These are phyloP conservation scores for Mimumesa dahlbomi DNA, from an alignment of 2,888 invertebrate species.

Conservation along the genomic window DNA sequence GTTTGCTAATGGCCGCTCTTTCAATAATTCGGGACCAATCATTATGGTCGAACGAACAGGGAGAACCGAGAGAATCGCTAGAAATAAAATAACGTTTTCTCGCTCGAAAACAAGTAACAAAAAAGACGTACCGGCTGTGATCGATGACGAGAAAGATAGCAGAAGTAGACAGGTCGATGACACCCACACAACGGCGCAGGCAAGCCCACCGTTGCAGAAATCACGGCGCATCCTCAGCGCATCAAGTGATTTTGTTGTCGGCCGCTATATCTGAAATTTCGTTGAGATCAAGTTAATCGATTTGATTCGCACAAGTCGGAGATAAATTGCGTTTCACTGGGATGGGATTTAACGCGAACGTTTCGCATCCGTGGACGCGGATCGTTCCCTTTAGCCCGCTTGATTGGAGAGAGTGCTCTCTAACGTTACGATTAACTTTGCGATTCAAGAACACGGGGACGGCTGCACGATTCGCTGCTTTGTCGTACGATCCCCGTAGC, in stretches of 20 bases:
- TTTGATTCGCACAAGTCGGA: too few species aligned
- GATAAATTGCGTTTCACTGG: too few species aligned
- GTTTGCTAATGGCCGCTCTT: conserved; percentile 59
- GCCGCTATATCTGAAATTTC: conserved; percentile 65
- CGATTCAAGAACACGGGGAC: conserved; percentile 16
- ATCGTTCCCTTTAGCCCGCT: too few species aligned
- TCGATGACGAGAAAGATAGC: conserved; percentile 66
- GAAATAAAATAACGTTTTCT: conserved; percentile 22
- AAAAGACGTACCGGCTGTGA: conserved; percentile 51
- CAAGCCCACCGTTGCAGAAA: conserved; percentile 74
- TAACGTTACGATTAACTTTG: conserved; percentile 14
- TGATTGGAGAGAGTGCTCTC: too few species aligned
- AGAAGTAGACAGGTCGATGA: conserved; percentile 71
- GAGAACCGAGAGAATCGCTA: conserved; percentile 4
- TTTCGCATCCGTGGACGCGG: too few species aligned
- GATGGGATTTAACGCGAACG: too few species aligned
- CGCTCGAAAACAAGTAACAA: background rate
- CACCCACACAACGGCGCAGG: conserved; percentile 75
- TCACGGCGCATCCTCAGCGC: conserved; percentile 78
- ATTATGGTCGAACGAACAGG: conserved; percentile 39
- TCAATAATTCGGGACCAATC: conserved; percentile 56
- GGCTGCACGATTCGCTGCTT: background rate
- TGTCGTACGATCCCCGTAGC: too few species aligned
- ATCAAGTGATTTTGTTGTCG: conserved; percentile 73
- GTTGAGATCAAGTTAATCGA: too few species aligned